These are phyloP conservation scores for Cabera pusaria DNA, from an alignment of 2,888 invertebrate genomes.

Conservation along the genomic window DNA sequence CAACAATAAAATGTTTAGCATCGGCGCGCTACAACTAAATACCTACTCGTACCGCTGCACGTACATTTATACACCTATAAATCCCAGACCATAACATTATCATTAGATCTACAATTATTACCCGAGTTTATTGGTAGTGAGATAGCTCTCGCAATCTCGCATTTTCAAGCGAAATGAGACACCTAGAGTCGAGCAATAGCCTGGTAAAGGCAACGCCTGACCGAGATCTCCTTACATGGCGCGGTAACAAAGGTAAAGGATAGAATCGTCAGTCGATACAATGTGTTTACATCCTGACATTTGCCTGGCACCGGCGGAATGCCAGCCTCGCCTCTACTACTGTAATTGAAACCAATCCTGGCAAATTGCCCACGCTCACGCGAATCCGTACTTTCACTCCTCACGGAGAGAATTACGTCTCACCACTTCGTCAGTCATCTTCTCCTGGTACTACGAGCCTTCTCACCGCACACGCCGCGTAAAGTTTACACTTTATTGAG, in stretches of 20 bases:
- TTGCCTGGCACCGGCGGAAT: conserved; percentile 33
- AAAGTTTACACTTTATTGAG: conserved; percentile 27
- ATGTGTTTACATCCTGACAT: conserved; percentile 41
- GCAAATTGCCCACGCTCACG: conserved; percentile 50
- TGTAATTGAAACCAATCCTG: conserved; percentile 42
- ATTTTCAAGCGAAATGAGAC: conserved; percentile 18
- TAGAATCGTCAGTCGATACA: conserved; percentile 39
- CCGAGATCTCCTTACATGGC: conserved; percentile 40
- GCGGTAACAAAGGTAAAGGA: conserved; percentile 34
- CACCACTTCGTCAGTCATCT: conserved; percentile 5
- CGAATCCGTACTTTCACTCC: conserved; percentile 46
- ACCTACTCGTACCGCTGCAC: no score
- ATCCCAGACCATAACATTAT: conserved; percentile 14
- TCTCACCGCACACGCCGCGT: conserved; percentile 11
- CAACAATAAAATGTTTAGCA: no score
- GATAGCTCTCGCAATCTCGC: conserved; percentile 9
- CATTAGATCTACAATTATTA: conserved; percentile 18
- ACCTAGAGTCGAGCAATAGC: conserved; percentile 8
- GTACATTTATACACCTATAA: conserved; percentile 4
- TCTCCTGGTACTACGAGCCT: conserved; percentile 11
- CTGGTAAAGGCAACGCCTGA: conserved; percentile 24
- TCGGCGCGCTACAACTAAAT: no score
- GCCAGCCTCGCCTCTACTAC: conserved; percentile 19
- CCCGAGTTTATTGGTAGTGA: conserved; percentile 14
- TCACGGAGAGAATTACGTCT: conserved; percentile 15